phyloP scores from a whole-genome alignment of 1,140 invertebrate species.

The Pachypeltis micranthus region DNA sequence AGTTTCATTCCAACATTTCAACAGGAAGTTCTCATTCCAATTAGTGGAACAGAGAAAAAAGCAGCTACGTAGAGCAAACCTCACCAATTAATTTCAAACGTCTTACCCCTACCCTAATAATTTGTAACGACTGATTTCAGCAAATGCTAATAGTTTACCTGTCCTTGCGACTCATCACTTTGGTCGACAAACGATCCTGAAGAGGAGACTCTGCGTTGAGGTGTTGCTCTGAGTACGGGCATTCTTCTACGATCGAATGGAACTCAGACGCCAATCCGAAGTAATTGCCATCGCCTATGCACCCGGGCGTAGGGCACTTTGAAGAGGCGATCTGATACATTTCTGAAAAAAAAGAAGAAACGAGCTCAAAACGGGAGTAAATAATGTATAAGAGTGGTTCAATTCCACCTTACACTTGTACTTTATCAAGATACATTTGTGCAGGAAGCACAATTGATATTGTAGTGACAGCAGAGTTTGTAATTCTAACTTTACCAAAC shows the following conservation, averaged over 20 bases:
- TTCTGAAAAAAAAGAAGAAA: neutral
- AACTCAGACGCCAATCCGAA: constrained; percentile 60
- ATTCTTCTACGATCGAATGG: constrained; percentile 64
- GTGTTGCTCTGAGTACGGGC: constrained; percentile 69
- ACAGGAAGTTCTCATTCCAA: too few relatives aligned
- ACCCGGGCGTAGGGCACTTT: constrained; percentile 62
- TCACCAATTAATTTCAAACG: too few relatives aligned
- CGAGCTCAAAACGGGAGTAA: neutral
- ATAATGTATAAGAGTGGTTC: neutral
- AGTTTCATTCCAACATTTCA: too few relatives aligned
- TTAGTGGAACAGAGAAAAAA: too few relatives aligned
- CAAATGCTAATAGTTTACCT: neutral
- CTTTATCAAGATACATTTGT: too few relatives aligned
- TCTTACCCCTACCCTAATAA: too few relatives aligned
- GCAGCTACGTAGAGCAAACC: too few relatives aligned
- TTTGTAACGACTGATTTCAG: neutral
- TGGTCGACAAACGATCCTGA: constrained; percentile 34
- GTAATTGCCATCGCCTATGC: constrained; percentile 64
- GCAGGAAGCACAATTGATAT: constrained; percentile 25
- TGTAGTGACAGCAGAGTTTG: constrained; percentile 36
- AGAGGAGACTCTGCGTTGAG: constrained; percentile 44
- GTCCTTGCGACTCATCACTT: neutral
- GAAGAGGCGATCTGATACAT: constrained; percentile 24
- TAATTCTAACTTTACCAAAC: neutral
- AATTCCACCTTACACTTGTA: neutral